Evolutionary conservation across 92 coral and sea anemone species (phyloP).

Genomic region (Parazoanthus darwini): DNA sequence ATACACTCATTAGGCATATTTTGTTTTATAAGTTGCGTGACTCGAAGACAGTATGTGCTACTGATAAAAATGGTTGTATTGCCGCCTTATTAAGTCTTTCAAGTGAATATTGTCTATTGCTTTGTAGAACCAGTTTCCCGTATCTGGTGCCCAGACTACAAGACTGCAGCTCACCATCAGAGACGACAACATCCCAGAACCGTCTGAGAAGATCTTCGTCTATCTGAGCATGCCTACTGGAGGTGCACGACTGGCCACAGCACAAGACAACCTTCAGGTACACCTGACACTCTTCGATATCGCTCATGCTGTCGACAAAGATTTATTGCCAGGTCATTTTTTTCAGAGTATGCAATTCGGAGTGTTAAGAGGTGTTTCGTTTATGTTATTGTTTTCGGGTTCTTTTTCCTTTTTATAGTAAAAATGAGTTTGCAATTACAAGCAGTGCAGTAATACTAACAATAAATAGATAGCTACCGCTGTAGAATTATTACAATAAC

Average conservation of each 20-base stretch:
- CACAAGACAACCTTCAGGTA: conserved; percentile 75
- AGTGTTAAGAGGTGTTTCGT: too few relatives aligned
- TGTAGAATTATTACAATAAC: neutral
- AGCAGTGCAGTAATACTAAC: neutral
- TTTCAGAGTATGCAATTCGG: neutral
- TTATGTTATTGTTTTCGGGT: neutral
- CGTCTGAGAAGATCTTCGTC: conserved; percentile 79
- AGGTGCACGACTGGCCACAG: conserved; percentile 82
- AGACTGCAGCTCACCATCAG: conserved; percentile 69
- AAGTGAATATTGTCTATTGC: neutral
- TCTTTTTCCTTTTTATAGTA: neutral
- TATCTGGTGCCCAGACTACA: conserved; percentile 64
- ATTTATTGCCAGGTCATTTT: too few relatives aligned
- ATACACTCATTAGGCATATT: too few relatives aligned
- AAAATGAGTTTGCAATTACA: neutral
- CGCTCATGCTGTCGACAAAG: neutral
- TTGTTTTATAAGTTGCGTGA: too few relatives aligned
- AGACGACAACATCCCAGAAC: conserved; percentile 84
- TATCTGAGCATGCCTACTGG: conserved; percentile 79
- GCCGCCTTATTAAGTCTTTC: neutral
- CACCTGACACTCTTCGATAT: too few relatives aligned
- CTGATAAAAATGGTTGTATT: neutral
- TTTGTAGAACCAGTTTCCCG: conserved; percentile 56
- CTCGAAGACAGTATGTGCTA: neutral
- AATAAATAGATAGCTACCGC: neutral